phyloP scores from a whole-genome alignment of 1,140 invertebrate species.

The Panulirus ornatus region DNA sequence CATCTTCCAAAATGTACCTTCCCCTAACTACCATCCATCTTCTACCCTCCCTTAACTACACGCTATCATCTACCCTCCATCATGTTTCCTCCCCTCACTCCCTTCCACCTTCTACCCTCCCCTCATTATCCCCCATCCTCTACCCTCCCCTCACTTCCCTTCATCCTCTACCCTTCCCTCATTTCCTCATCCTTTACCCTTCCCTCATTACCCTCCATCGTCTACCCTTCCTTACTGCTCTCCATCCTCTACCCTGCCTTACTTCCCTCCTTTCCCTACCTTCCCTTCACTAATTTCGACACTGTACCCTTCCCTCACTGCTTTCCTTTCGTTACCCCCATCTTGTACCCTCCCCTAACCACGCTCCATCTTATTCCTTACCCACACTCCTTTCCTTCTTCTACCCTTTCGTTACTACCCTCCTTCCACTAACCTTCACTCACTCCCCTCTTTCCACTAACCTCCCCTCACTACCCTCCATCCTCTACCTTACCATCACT shows the following conservation, averaged over 20 bases:
- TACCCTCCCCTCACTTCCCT: background rate
- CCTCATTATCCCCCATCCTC: background rate
- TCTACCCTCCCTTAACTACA: background rate
- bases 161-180: background rate
- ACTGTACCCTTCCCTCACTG: too few relatives aligned
- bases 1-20: background rate
- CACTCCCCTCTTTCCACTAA: background rate
- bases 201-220: background rate
- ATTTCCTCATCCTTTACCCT: background rate
- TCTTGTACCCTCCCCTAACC: background rate
- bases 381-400: background rate
- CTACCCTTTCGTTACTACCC: background rate
- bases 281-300: too few relatives aligned
- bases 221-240: background rate
- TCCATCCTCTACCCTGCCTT: background rate
- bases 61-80: background rate
- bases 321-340: background rate
- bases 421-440: background rate
- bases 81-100: background rate
- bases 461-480: too few relatives aligned
- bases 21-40: too few relatives aligned
- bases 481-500: too few relatives aligned
- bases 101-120: background rate
- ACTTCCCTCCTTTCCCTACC: background rate
- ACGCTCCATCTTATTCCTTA: background rate